Conservation (phyloP, 2,797 vertebrate species). For the Liasis olivaceus region DNA sequence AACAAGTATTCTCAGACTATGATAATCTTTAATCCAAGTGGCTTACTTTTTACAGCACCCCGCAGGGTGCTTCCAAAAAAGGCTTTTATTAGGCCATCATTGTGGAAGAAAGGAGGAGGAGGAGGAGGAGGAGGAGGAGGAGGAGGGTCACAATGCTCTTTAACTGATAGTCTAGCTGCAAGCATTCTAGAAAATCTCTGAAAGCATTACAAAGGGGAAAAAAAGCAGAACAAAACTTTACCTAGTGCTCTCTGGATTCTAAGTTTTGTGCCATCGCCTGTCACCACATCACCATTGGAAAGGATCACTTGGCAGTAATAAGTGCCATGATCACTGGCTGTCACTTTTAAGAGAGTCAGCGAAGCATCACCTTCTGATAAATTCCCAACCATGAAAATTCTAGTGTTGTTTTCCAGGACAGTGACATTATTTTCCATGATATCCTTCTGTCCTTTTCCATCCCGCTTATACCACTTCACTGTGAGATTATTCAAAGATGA, state of each 20-base stretch:
- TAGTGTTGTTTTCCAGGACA: conserved; percentile 50
- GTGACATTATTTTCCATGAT: conserved; percentile 64
- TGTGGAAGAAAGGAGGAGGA: neutral
- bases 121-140: neutral
- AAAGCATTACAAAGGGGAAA: neutral
- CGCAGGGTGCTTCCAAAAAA: neutral
- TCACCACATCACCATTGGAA: conserved; percentile 35
- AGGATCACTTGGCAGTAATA: conserved; percentile 66
- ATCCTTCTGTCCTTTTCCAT: conserved; percentile 56
- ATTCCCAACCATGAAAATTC: conserved; percentile 64
- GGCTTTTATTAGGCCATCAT: neutral
- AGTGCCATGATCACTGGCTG: conserved; percentile 63
- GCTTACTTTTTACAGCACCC: neutral
- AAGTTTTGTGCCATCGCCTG: conserved; percentile 71
- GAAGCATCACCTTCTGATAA: conserved; percentile 64
- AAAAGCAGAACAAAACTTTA: conserved; percentile 48
- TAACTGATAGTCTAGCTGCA: fast-evolving
- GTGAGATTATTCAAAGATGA: conserved; percentile 23
- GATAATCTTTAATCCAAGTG: neutral
- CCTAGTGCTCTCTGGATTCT: conserved; percentile 66
- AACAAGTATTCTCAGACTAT: neutral
- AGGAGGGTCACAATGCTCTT: neutral
- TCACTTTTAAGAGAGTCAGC: conserved; percentile 67
- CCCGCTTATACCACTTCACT: conserved; percentile 70
- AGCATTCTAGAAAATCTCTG: conserved; percentile 6